A percentile compares a stretch with the other conserved stretches of the same genome.
phyloP scores from a whole-genome alignment of 2,113 vertebrate genomes.

The Sciurus niger region DNA sequence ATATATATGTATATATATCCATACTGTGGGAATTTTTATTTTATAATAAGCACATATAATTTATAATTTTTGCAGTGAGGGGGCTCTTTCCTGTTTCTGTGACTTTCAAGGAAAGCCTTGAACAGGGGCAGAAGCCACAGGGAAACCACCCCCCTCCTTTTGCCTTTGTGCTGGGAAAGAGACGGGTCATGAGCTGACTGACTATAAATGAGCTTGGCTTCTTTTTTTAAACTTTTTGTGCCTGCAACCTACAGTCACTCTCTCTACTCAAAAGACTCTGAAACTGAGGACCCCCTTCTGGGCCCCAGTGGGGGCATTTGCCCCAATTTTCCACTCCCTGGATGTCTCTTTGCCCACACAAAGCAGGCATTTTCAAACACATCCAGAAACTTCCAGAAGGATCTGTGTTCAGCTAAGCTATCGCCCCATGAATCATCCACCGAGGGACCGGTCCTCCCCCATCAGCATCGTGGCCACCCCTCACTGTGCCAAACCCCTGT shows the following conservation, averaged over 20 bases:
- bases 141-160: neutral
- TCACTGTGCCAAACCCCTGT: neutral
- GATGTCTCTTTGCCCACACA: conserved; percentile 1
- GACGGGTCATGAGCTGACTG: neutral
- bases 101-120: conserved; percentile 66
- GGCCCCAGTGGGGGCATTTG: conserved; percentile 18
- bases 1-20: neutral
- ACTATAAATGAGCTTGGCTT: conserved; percentile 60
- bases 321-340: conserved; percentile 48
- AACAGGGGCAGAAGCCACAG: neutral
- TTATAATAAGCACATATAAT: neutral
- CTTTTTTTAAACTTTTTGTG: conserved; percentile 64
- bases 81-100: neutral
- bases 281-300: neutral
- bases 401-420: neutral
- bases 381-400: conserved; percentile 50
- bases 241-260: neutral
- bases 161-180: conserved; percentile 40
- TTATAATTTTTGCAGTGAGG: neutral
- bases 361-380: conserved; percentile 55
- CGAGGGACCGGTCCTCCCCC: neutral
- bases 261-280: conserved; percentile 61
- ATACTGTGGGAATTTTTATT: neutral
- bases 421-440: neutral
- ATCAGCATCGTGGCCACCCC: rapidly evolving